Evolutionary conservation across 2,113 vertebrate species (phyloP).

Genomic region (Egretta garzetta): DNA sequence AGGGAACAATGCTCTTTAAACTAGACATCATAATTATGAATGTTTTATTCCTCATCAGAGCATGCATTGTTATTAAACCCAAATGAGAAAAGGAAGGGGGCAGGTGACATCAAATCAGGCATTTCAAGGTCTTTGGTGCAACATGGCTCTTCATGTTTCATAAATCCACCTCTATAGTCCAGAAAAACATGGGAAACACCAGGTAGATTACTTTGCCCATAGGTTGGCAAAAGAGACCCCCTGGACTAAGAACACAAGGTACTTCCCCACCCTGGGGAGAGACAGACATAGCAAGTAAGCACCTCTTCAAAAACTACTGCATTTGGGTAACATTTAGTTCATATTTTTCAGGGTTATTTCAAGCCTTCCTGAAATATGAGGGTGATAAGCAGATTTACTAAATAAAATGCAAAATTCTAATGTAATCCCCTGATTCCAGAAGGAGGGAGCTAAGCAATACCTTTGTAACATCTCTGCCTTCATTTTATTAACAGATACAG

Average conservation of each 20-base stretch:
- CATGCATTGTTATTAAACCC: background rate
- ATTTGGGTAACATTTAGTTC: background rate
- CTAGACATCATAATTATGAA: background rate
- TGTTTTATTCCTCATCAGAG: background rate
- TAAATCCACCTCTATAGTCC: background rate
- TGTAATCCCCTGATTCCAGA: background rate
- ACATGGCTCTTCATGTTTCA: background rate
- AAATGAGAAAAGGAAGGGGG: background rate
- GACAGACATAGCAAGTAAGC: background rate
- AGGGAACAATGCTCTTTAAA: background rate
- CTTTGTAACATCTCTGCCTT: background rate
- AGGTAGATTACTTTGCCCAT: background rate
- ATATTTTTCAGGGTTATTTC: background rate
- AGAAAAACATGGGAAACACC: background rate
- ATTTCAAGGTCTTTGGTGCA: background rate
- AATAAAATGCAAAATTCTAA: background rate
- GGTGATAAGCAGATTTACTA: background rate
- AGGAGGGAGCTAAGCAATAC: background rate
- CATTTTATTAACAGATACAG: background rate
- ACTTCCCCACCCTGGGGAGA: background rate
- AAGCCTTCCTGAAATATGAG: background rate
- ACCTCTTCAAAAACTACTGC: background rate
- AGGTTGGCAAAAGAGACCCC: background rate
- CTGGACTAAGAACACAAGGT: background rate
- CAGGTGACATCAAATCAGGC: background rate